These are phyloP conservation scores for Morus bassanus DNA, from an alignment of 2,797 vertebrate species.

Conservation along the genomic window DNA sequence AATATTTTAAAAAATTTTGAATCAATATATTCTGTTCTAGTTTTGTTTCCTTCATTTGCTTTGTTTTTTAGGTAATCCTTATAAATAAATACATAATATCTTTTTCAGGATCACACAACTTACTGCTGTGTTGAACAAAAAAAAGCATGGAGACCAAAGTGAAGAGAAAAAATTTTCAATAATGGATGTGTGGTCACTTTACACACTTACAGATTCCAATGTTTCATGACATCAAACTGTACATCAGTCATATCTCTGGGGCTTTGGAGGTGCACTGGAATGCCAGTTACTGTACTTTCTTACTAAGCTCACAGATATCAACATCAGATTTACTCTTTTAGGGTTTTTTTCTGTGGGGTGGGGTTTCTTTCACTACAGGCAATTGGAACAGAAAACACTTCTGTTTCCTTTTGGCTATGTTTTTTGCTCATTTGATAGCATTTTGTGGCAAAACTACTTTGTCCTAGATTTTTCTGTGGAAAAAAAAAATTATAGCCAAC, in stretches of 20 bases:
- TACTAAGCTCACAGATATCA: not conserved
- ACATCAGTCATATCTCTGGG: not conserved
- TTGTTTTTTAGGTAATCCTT: not conserved
- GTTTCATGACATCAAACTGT: not conserved
- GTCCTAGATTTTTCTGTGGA: not conserved
- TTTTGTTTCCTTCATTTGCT: not conserved
- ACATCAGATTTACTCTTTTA: not conserved
- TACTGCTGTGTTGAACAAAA: not conserved
- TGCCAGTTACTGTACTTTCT: not conserved
- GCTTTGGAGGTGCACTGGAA: not conserved
- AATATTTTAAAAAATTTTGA: not conserved
- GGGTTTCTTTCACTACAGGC: not conserved
- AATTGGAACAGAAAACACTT: not conserved
- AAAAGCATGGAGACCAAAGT: not conserved
- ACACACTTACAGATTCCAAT: accelerated
- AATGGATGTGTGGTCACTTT: not conserved
- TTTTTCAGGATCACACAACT: not conserved
- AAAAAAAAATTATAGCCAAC: not conserved
- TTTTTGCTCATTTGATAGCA: not conserved
- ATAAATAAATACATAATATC: not conserved
- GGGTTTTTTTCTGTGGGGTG: accelerated
- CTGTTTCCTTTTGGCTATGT: not conserved
- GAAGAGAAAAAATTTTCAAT: not conserved
- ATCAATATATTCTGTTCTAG: not conserved
- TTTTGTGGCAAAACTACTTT: not conserved